phyloP scores from a whole-genome alignment of 2,113 vertebrate species.

The Cyanoramphus novaezelandiae region DNA sequence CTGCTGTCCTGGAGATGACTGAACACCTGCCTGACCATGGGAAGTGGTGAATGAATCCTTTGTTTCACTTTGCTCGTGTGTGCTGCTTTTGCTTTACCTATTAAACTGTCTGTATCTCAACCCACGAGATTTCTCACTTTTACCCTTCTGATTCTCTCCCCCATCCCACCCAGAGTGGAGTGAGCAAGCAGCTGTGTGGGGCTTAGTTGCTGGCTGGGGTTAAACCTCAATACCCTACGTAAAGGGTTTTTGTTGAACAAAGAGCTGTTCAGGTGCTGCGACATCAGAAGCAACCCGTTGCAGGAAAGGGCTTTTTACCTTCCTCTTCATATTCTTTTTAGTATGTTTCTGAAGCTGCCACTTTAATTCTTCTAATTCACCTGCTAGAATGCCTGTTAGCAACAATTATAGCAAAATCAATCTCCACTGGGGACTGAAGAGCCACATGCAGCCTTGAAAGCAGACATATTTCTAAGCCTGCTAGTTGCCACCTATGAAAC shows the following conservation, averaged over 20 bases:
- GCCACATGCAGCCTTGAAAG: not conserved
- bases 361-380: slow-evolving; percentile 21
- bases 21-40: not conserved
- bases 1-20: not conserved
- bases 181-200: not conserved
- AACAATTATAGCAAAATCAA: not conserved
- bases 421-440: not conserved
- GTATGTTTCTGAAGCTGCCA: not conserved
- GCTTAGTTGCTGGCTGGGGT: not conserved
- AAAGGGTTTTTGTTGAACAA: not conserved
- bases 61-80: not conserved
- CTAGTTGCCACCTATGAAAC: not conserved
- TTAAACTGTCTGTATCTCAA: not conserved
- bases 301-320: not conserved
- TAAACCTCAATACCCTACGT: not conserved
- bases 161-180: not conserved
- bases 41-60: not conserved
- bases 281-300: not conserved
- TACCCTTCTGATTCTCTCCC: not conserved
- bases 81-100: not conserved
- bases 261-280: not conserved
- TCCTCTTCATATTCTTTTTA: not conserved
- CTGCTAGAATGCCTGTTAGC: not conserved
- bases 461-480: not conserved
- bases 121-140: not conserved